These are phyloP conservation scores for Ciconia maguari DNA, from an alignment of 2,113 vertebrate genomes.

Conservation along the genomic window DNA sequence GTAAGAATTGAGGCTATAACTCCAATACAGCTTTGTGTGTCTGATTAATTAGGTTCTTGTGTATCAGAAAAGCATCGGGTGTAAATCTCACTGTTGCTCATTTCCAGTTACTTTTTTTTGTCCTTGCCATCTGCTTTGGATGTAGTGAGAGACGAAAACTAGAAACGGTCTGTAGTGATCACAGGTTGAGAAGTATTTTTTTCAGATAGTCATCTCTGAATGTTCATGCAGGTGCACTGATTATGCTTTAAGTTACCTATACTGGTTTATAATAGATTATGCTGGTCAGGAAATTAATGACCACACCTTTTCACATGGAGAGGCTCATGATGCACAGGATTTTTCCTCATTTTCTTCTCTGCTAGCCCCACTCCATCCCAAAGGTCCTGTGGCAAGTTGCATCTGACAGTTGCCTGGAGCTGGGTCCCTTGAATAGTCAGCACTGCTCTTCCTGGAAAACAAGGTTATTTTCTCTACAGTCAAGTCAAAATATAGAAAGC, in stretches of 20 bases:
- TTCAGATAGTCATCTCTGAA: neutral
- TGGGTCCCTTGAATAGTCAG: neutral
- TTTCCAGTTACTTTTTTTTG: neutral
- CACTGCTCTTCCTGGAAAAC: conserved; percentile 22
- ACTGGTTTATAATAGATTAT: neutral
- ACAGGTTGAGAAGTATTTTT: neutral
- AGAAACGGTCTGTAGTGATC: neutral
- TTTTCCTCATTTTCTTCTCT: neutral
- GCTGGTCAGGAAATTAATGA: neutral
- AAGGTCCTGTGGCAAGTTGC: neutral
- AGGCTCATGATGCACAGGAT: neutral
- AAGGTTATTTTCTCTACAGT: conserved; percentile 21
- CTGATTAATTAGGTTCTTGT: neutral
- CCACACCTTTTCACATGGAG: neutral
- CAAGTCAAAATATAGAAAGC: conserved; percentile 40
- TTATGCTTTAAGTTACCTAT: neutral
- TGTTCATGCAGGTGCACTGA: neutral
- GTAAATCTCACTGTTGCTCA: neutral
- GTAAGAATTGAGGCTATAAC: neutral
- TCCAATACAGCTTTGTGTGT: neutral
- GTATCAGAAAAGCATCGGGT: neutral
- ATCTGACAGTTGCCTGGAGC: neutral
- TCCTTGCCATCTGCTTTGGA: neutral
- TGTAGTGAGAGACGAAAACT: neutral
- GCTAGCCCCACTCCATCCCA: neutral